Conservation (phyloP, 2,888 invertebrate species). For the Stenodema calcarata region DNA sequence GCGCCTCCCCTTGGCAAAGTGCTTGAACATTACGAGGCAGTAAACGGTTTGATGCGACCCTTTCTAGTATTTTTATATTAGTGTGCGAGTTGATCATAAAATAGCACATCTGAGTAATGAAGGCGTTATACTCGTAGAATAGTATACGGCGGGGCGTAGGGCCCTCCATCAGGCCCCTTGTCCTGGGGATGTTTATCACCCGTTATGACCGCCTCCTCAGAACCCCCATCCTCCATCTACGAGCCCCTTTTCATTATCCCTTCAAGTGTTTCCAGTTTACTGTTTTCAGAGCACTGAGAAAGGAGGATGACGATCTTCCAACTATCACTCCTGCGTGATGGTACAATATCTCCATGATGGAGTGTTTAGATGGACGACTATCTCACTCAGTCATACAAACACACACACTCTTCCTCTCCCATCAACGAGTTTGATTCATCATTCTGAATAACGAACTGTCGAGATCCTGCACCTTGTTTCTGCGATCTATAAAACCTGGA, state of each 20-base stretch:
- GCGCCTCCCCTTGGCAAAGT: neutral
- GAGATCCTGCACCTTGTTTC: too few relatives aligned
- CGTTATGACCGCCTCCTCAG: neutral
- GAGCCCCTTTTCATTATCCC: neutral
- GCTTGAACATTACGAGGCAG: conserved; percentile 33
- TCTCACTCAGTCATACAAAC: too few relatives aligned
- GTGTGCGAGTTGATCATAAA: conserved; percentile 32
- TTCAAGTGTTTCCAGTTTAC: neutral
- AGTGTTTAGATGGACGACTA: too few relatives aligned
- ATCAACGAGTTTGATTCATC: too few relatives aligned
- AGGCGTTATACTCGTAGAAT: neutral
- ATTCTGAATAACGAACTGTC: too few relatives aligned
- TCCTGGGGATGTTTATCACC: neutral
- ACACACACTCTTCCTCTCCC: too few relatives aligned
- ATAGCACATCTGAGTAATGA: conserved; percentile 28
- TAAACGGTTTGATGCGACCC: conserved; percentile 30
- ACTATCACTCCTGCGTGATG: neutral
- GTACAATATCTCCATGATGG: too few relatives aligned
- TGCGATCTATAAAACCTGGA: too few relatives aligned
- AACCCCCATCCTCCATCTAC: neutral
- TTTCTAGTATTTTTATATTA: conserved; percentile 26
- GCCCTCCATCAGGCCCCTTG: neutral
- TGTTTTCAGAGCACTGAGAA: neutral
- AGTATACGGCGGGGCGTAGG: neutral
- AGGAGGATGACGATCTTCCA: neutral